Evolutionary conservation across 2,888 invertebrate species (phyloP).

Genomic region (Sphinx pinastri): DNA sequence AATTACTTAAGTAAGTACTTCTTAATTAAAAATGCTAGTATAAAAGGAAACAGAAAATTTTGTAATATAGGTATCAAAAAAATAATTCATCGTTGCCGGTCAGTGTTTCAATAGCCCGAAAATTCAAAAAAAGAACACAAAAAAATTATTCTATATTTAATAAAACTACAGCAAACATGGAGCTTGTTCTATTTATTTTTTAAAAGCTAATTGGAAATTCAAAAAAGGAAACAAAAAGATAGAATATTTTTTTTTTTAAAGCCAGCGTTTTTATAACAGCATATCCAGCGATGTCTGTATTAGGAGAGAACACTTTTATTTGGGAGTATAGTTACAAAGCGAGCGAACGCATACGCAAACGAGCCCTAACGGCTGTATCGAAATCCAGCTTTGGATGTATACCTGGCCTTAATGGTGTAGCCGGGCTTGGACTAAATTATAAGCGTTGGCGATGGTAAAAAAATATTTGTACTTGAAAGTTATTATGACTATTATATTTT

Average conservation of each 20-base stretch:
- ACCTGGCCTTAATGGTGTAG: slow-evolving; percentile 62
- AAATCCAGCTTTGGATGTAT: slow-evolving; percentile 71
- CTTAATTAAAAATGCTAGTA: no score
- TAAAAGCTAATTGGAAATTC: background rate
- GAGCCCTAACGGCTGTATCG: slow-evolving; percentile 70
- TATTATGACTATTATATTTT: no score
- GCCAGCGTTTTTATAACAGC: slow-evolving; percentile 15
- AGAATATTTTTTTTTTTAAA: background rate
- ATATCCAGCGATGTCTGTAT: slow-evolving; percentile 9
- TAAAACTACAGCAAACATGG: no score
- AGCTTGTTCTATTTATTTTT: background rate
- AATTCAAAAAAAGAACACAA: no score
- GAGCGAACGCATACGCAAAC: slow-evolving; percentile 55
- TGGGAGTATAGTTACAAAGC: slow-evolving; percentile 46
- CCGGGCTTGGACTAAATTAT: slow-evolving; percentile 37
- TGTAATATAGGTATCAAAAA: no score
- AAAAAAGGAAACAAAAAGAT: slow-evolving; percentile 6
- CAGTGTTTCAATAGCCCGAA: no score
- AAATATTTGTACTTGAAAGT: no score
- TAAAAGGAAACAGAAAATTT: no score
- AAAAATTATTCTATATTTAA: background rate
- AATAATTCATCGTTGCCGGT: no score
- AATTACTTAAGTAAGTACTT: no score
- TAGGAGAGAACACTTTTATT: slow-evolving; percentile 52
- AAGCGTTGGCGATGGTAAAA: slow-evolving; percentile 37